A percentile compares a stretch with the other conserved stretches of the same genome.
Evolutionary conservation across 1,140 invertebrate species (phyloP).

Genomic region (Luehdorfia chinensis): DNA sequence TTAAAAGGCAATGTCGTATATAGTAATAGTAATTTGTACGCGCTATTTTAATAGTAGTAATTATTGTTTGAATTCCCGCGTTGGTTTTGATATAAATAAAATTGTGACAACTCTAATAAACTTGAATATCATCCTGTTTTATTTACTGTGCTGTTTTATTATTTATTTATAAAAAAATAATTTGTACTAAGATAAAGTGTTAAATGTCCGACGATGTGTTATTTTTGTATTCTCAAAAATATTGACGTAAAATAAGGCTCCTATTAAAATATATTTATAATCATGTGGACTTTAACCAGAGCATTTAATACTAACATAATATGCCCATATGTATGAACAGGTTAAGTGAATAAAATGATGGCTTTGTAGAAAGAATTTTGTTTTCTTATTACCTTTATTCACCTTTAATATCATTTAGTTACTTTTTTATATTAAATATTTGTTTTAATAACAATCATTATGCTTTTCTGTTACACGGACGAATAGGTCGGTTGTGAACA

Average conservation of each 20-base stretch:
- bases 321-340: constrained; percentile 16
- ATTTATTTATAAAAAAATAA: constrained; percentile 14
- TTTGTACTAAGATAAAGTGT: constrained; percentile 8
- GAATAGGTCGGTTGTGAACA: too few species aligned
- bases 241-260: constrained; percentile 4
- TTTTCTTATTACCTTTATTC: constrained; percentile 9
- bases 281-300: constrained; percentile 2
- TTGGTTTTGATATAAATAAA: too few species aligned
- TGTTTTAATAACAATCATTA: too few species aligned
- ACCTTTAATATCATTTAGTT: background rate
- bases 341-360: constrained; percentile 25
- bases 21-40: too few species aligned
- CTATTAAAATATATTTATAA: constrained; percentile 15
- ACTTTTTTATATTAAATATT: background rate
- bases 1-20: too few species aligned
- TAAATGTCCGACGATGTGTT: constrained; percentile 7
- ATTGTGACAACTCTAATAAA: too few species aligned
- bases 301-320: constrained; percentile 14
- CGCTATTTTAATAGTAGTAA: too few species aligned
- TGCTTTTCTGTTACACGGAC: too few species aligned
- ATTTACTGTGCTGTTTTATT: constrained; percentile 8
- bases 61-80: too few species aligned
- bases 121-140: background rate
- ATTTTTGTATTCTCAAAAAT: constrained; percentile 10
- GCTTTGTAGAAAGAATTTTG: constrained; percentile 17